Percentiles rank a stretch among this genome's conserved stretches.
Evolutionary conservation across 2,888 invertebrate species (phyloP).

Genomic region (Diarsia dahlii): DNA sequence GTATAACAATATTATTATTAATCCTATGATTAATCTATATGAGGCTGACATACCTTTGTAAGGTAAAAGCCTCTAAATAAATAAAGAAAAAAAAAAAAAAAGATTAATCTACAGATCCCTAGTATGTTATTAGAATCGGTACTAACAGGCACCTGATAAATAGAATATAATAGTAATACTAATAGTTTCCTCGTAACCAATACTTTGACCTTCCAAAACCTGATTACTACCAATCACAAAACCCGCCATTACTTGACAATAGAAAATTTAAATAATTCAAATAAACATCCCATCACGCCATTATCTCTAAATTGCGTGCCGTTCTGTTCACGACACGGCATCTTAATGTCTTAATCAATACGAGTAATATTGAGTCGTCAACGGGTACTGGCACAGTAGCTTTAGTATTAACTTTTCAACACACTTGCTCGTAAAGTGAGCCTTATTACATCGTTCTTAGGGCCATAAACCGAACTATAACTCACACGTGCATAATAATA

Average conservation of each 20-base stretch:
- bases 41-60: too few species aligned
- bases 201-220: slow-evolving; percentile 10
- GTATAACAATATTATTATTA: too few species aligned
- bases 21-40: too few species aligned
- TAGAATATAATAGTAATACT: too few species aligned
- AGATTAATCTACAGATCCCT: too few species aligned
- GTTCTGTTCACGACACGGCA: slow-evolving; percentile 25
- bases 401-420: not conserved
- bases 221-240: not conserved
- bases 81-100: too few species aligned
- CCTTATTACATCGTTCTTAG: too few species aligned
- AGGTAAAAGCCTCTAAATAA: too few species aligned
- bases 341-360: slow-evolving; percentile 60
- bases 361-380: slow-evolving; percentile 39
- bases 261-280: slow-evolving; percentile 23
- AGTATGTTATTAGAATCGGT: too few species aligned
- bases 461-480: too few species aligned
- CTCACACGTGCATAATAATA: too few species aligned
- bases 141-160: not conserved
- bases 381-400: not conserved
- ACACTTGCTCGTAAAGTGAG: too few species aligned
- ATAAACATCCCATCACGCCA: not conserved
- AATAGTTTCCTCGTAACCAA: slow-evolving; percentile 1
- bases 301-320: slow-evolving; percentile 44
- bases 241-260: slow-evolving; percentile 5